phyloP scores from a whole-genome alignment of 2,797 vertebrate genomes.

The Rhynchonycteris naso region DNA sequence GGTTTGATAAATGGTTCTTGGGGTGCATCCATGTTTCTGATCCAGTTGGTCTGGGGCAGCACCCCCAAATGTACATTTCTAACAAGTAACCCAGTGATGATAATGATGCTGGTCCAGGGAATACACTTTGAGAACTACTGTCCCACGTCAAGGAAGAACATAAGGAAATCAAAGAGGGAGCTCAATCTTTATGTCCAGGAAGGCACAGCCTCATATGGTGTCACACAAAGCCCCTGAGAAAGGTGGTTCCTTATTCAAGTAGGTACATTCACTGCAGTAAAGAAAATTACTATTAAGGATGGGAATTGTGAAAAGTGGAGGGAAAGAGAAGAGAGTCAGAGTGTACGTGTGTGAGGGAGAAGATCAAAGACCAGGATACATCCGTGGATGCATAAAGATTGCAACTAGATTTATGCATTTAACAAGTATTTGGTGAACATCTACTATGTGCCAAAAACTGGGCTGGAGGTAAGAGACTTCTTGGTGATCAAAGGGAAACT shows the following conservation, averaged over 20 bases:
- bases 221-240: neutral
- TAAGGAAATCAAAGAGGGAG: neutral
- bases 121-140: neutral
- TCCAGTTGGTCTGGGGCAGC: neutral
- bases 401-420: neutral
- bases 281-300: neutral
- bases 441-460: neutral
- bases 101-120: neutral
- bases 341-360: neutral
- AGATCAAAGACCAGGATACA: neutral
- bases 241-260: neutral
- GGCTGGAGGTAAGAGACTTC: neutral
- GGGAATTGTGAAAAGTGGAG: neutral
- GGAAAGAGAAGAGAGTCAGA: neutral
- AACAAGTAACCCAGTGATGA: neutral
- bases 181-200: neutral
- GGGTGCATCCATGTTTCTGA: neutral
- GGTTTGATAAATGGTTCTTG: neutral
- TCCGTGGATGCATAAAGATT: neutral
- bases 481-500: neutral
- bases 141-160: neutral
- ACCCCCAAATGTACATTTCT: neutral
- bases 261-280: neutral
- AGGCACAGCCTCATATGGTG: neutral
- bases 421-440: neutral